phyloP scores from a whole-genome alignment of 2,888 invertebrate species.

The Protophormia terraenovae region DNA sequence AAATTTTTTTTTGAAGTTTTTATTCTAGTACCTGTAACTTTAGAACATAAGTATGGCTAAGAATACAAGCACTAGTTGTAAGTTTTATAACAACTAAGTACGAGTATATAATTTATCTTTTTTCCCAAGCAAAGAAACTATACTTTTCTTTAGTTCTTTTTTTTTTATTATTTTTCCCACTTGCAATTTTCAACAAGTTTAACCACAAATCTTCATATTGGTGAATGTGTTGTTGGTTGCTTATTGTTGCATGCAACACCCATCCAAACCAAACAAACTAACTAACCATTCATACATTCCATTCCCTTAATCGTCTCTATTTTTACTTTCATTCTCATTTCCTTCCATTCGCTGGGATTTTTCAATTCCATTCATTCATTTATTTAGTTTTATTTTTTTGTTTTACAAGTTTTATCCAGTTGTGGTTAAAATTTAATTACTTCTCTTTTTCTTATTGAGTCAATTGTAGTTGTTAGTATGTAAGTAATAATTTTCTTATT shows the following conservation, averaged over 20 bases:
- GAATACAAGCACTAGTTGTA: background rate
- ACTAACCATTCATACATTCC: constrained; percentile 33
- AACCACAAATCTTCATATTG: constrained; percentile 58
- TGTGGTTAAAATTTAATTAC: constrained; percentile 65
- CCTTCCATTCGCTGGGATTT: constrained; percentile 27
- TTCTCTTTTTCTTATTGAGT: constrained; percentile 44
- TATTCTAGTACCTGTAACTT: constrained; percentile 22
- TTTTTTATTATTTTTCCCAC: constrained; percentile 41
- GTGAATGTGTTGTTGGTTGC: constrained; percentile 2
- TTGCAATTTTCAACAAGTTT: constrained; percentile 59
- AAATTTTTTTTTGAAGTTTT: constrained; percentile 12
- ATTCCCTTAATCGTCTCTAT: constrained; percentile 22
- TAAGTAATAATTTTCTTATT: constrained; percentile 12
- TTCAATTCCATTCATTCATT: constrained; percentile 25
- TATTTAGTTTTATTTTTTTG: constrained; percentile 11
- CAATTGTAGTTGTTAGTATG: constrained; percentile 52
- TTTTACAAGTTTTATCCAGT: constrained; percentile 18
- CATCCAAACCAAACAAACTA: background rate
- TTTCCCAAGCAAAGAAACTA: constrained; percentile 9
- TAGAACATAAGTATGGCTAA: background rate
- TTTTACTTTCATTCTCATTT: constrained; percentile 38
- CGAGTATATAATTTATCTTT: background rate
- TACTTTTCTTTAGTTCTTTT: constrained; percentile 2
- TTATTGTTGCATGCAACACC: background rate
- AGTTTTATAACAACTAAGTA: too few relatives aligned